phyloP scores from a whole-genome alignment of 2,797 vertebrate genomes.

The Nothura maculosa region DNA sequence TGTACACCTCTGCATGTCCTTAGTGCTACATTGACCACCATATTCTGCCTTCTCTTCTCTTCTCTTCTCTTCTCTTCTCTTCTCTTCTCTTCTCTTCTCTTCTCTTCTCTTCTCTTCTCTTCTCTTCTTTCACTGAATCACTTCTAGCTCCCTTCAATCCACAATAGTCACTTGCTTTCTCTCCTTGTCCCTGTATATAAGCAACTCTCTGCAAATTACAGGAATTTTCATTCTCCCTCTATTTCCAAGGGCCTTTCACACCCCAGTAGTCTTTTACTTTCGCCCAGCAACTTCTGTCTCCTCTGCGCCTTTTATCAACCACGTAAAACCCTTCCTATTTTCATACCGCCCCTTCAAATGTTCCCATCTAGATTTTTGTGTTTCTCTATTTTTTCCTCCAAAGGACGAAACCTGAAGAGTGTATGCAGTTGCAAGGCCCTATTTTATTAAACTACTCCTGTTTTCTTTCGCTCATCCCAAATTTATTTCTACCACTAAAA shows the following conservation, averaged over 20 bases:
- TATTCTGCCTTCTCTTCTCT: background rate
- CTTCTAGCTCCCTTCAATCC: background rate
- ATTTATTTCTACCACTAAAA: background rate
- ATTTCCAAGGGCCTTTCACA: constrained; percentile 16
- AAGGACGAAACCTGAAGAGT: background rate
- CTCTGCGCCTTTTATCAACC: constrained; percentile 44
- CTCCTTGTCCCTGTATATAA: background rate
- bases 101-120: background rate
- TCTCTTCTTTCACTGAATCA: background rate
- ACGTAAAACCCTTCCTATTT: constrained; percentile 8
- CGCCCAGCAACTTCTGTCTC: background rate
- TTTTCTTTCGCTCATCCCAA: background rate
- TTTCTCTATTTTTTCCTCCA: background rate
- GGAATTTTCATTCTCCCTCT: background rate
- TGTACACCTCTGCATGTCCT: background rate
- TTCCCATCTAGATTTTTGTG: background rate
- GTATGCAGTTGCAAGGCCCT: background rate
- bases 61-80: background rate
- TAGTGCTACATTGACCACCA: background rate
- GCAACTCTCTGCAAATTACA: background rate
- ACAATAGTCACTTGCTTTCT: fast-evolving
- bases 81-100: background rate
- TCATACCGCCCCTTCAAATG: background rate
- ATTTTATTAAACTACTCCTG: background rate
- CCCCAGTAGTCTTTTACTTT: background rate